phyloP scores from a whole-genome alignment of 2,113 vertebrate species.

The Spermophilus dauricus region DNA sequence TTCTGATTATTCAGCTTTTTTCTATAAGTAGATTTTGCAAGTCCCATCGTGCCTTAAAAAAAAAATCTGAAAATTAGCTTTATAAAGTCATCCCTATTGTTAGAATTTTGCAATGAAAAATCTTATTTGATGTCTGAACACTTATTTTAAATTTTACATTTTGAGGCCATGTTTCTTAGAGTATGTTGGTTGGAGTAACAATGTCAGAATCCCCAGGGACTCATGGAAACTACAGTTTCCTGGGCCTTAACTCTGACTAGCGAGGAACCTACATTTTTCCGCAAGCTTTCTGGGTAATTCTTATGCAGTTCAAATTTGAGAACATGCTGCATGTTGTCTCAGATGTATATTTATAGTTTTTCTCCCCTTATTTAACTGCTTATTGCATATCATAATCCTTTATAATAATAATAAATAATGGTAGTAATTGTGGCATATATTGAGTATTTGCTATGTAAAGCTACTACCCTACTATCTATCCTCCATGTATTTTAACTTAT shows the following conservation, averaged over 20 bases:
- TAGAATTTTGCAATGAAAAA: not conserved
- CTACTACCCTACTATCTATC: not conserved
- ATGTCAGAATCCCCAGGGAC: not conserved
- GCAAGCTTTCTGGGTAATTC: not conserved
- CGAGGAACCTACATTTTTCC: not conserved
- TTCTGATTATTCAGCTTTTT: not conserved
- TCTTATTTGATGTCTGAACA: not conserved
- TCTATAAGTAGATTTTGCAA: not conserved
- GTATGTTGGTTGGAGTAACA: not conserved
- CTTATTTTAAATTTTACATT: conserved; percentile 19
- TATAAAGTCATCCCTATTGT: not conserved
- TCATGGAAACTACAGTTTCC: not conserved
- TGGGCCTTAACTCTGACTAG: not conserved
- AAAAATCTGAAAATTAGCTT: conserved; percentile 42
- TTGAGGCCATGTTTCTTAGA: not conserved
- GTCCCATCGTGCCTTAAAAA: conserved; percentile 33
- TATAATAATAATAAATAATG: not conserved
- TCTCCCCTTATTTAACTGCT: not conserved
- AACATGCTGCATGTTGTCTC: not conserved
- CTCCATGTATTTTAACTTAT: not conserved
- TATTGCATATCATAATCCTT: not conserved
- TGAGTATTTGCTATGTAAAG: not conserved
- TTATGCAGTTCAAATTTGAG: not conserved
- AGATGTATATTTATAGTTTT: not conserved
- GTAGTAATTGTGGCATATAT: not conserved